Percentiles rank a stretch among this genome's conserved stretches.
Evolutionary conservation across 2,888 invertebrate species (phyloP).

Genomic region (Polyommatus icarus): DNA sequence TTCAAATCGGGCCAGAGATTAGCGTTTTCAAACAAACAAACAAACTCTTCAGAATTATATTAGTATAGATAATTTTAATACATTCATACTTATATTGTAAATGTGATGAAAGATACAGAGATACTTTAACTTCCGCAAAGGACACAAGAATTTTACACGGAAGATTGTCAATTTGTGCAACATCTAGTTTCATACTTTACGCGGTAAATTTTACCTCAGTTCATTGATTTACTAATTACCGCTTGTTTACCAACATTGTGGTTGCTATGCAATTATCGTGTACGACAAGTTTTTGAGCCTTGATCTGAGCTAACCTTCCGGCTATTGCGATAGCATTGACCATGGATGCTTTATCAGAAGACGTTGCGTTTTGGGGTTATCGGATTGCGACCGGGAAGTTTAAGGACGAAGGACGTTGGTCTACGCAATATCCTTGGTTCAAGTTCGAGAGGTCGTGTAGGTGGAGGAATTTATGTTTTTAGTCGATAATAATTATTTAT

Average conservation of each 20-base stretch:
- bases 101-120: too few relatives aligned
- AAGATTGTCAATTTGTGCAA: too few relatives aligned
- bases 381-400: neutral
- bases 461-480: neutral
- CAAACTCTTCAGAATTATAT: too few relatives aligned
- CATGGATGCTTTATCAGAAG: conserved; percentile 6
- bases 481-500: too few relatives aligned
- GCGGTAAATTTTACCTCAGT: neutral
- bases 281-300: conserved; percentile 11
- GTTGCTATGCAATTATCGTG: neutral
- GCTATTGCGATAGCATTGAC: neutral
- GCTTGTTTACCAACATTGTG: neutral
- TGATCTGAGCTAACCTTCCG: conserved; percentile 13
- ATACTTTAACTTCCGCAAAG: too few relatives aligned
- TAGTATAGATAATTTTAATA: too few relatives aligned
- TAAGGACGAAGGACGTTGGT: neutral
- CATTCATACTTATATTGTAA: too few relatives aligned
- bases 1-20: too few relatives aligned
- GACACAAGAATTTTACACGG: too few relatives aligned
- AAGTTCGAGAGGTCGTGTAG: neutral
- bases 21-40: too few relatives aligned
- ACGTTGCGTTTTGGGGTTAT: conserved; percentile 17
- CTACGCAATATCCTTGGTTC: neutral
- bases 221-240: conserved; percentile 13
- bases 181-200: neutral